Percentiles rank a stretch among this genome's conserved stretches.
Evolutionary conservation across 2,113 vertebrate species (phyloP).

Genomic region (Laticauda laticaudata): DNA sequence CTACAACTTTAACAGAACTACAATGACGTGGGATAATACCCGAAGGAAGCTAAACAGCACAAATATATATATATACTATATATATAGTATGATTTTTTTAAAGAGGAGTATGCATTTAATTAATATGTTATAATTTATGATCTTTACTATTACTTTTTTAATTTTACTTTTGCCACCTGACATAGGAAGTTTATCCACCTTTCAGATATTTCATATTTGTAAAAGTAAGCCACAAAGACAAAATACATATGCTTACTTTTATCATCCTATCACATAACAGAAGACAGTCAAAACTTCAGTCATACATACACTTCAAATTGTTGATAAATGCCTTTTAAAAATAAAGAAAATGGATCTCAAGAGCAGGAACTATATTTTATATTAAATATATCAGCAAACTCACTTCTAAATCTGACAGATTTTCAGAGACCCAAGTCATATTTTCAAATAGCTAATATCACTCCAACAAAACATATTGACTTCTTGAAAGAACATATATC

Average conservation of each 20-base stretch:
- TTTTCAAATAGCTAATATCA: neutral
- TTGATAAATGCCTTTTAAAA: neutral
- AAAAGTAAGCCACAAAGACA: neutral
- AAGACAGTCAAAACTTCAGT: neutral
- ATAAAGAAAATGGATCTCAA: neutral
- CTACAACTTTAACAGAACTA: too few species aligned
- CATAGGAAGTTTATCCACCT: neutral
- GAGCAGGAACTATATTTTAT: neutral
- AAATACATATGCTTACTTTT: neutral
- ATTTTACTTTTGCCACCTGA: neutral
- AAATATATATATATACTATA: too few species aligned
- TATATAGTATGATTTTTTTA: neutral
- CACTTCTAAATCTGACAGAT: neutral
- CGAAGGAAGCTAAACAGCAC: too few species aligned
- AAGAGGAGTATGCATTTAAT: neutral
- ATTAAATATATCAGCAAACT: neutral
- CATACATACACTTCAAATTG: neutral
- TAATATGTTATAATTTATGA: neutral
- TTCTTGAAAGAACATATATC: neutral
- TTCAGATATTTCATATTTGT: neutral
- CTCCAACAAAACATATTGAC: neutral
- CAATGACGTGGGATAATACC: too few species aligned
- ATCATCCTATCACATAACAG: neutral
- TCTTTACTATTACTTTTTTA: neutral
- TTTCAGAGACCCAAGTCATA: neutral